Evolutionary conservation across 2,797 vertebrate species (phyloP).

Genomic region (Aphelocoma californica): DNA sequence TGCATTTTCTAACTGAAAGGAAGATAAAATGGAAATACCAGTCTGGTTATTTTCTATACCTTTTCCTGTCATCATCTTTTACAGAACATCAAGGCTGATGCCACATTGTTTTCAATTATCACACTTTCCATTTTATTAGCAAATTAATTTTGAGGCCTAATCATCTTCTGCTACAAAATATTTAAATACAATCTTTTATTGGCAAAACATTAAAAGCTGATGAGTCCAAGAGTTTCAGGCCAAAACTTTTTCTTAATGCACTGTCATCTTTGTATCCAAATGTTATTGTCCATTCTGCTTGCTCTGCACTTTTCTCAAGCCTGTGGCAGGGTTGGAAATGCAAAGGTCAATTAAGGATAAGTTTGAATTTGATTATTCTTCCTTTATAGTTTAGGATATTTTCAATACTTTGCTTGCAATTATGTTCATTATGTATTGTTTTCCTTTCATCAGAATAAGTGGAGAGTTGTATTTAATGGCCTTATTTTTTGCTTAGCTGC

Average conservation of each 20-base stretch:
- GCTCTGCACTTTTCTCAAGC: background rate
- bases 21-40: background rate
- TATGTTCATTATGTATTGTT: background rate
- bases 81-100: background rate
- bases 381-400: background rate
- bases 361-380: background rate
- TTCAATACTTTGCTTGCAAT: background rate
- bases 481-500: background rate
- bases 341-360: conserved; percentile 54
- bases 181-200: background rate
- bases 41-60: background rate
- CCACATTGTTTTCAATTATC: background rate
- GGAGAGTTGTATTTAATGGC: background rate
- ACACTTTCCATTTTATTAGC: background rate
- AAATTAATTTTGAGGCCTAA: background rate
- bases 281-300: background rate
- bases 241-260: conserved; percentile 16
- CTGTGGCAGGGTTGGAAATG: conserved; percentile 1
- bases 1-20: background rate
- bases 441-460: background rate
- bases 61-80: background rate
- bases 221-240: background rate
- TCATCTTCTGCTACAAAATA: background rate
- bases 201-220: conserved; percentile 4
- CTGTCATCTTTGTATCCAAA: background rate